phyloP scores from a whole-genome alignment of 2,888 invertebrate genomes.

The Petrophora chlorosata region DNA sequence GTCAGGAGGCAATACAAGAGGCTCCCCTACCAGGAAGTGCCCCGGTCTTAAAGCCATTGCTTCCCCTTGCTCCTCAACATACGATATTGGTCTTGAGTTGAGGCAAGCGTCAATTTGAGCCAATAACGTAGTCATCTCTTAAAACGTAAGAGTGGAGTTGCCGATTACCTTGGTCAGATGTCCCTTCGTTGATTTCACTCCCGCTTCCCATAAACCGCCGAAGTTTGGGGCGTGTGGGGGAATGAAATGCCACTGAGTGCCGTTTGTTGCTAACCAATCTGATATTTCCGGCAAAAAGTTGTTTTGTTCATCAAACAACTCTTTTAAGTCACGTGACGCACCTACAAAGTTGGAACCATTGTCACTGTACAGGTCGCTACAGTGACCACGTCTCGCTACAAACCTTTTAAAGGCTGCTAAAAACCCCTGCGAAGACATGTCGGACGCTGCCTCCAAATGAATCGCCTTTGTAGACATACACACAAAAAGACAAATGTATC shows the following conservation, averaged over 20 bases:
- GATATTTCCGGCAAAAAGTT: background rate
- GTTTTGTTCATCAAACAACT: too few species aligned
- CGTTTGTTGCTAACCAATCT: too few species aligned
- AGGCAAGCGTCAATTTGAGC: too few species aligned
- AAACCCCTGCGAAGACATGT: constrained; percentile 32
- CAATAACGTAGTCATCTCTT: too few species aligned
- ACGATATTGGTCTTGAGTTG: background rate
- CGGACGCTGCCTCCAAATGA: constrained; percentile 1
- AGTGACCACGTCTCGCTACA: constrained; percentile 9
- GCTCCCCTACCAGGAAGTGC: background rate
- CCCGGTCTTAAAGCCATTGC: too few species aligned
- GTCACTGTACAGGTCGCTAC: constrained; percentile 19
- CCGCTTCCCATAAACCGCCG: too few species aligned
- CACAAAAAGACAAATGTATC: background rate
- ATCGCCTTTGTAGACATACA: constrained; percentile 2
- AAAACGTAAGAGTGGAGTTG: background rate
- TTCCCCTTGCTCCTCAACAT: too few species aligned
- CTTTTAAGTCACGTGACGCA: background rate
- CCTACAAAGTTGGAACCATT: constrained; percentile 26
- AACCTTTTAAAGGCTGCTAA: constrained; percentile 13
- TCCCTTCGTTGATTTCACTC: too few species aligned
- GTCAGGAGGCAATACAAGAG: background rate
- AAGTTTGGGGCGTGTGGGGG: too few species aligned
- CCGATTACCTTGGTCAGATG: too few species aligned
- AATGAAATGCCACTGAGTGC: background rate